Percentiles rank a stretch among this genome's conserved stretches.
These are phyloP conservation scores for Drosophila bunnanda DNA, from an alignment of 2,888 invertebrate genomes.

Conservation along the genomic window DNA sequence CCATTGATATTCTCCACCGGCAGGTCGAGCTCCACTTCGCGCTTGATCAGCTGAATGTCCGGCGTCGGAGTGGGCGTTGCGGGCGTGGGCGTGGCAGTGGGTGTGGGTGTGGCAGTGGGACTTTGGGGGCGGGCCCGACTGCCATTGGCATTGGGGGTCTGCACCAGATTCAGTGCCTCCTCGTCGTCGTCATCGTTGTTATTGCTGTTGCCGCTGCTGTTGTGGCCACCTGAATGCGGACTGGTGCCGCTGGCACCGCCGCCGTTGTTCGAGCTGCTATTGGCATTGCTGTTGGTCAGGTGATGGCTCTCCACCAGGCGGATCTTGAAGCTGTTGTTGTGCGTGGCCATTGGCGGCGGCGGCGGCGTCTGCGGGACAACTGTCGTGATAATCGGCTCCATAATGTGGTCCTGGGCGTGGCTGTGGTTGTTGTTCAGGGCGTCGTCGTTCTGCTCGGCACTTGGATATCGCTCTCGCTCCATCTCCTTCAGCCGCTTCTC, in stretches of 20 bases:
- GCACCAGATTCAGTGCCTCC: slow-evolving; percentile 83
- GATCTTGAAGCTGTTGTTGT: slow-evolving; percentile 80
- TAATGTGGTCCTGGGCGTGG: slow-evolving; percentile 60
- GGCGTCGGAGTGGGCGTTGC: slow-evolving; percentile 55
- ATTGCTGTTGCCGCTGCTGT: slow-evolving; percentile 44
- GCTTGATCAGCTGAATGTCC: slow-evolving; percentile 69
- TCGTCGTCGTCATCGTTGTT: slow-evolving; percentile 67
- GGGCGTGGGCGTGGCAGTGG: slow-evolving; percentile 33
- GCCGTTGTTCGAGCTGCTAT: slow-evolving; percentile 52
- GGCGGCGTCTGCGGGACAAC: slow-evolving; percentile 65
- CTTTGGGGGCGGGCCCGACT: slow-evolving; percentile 58
- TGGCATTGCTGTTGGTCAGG: slow-evolving; percentile 68
- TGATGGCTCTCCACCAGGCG: slow-evolving; percentile 80
- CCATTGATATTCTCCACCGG: slow-evolving; percentile 55
- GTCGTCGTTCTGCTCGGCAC: slow-evolving; percentile 70
- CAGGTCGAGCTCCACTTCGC: slow-evolving; percentile 59
- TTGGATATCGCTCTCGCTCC: slow-evolving; percentile 68
- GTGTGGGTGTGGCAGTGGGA: slow-evolving; percentile 33
- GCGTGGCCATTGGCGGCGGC: slow-evolving; percentile 53
- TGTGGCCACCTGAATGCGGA: slow-evolving; percentile 36
- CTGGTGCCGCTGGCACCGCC: slow-evolving; percentile 43
- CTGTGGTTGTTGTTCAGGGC: slow-evolving; percentile 66
- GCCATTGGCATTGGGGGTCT: slow-evolving; percentile 68
- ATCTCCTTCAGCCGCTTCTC: slow-evolving; percentile 83
- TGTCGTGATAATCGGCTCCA: slow-evolving; percentile 62